A percentile compares a stretch with the other conserved stretches of the same genome.
Evolutionary conservation across 1,140 invertebrate species (phyloP).

Genomic region (Cydia fagiglandana): DNA sequence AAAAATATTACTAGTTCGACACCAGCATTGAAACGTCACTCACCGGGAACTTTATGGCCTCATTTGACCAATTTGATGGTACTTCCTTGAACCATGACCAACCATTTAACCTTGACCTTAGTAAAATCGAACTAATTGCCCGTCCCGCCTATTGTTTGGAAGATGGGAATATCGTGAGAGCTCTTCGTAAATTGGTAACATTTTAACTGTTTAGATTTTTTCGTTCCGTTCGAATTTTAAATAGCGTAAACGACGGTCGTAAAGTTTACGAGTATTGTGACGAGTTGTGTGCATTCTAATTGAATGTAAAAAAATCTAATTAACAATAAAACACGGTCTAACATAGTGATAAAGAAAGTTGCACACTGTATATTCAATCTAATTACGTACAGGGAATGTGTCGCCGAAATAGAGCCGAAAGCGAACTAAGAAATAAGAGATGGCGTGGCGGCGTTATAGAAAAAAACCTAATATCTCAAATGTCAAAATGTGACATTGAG

Average conservation of each 20-base stretch:
- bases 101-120: slow-evolving; percentile 42
- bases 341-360: slow-evolving; percentile 36
- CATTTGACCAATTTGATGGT: slow-evolving; percentile 60
- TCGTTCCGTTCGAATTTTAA: slow-evolving; percentile 57
- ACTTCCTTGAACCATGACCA: slow-evolving; percentile 63
- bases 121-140: slow-evolving; percentile 32
- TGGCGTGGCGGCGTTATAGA: slow-evolving; percentile 71
- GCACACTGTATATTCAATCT: not conserved
- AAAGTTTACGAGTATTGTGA: slow-evolving; percentile 65
- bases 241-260: slow-evolving; percentile 56
- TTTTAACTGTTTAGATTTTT: slow-evolving; percentile 39
- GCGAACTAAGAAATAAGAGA: slow-evolving; percentile 53
- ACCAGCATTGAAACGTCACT: slow-evolving; percentile 59
- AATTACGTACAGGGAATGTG: slow-evolving; percentile 26
- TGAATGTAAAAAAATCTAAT: slow-evolving; percentile 34
- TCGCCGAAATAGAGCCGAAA: slow-evolving; percentile 39
- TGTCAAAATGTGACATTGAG: slow-evolving; percentile 80
- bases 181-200: slow-evolving; percentile 36
- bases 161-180: slow-evolving; percentile 32
- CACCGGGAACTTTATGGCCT: slow-evolving; percentile 64
- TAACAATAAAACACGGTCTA: not conserved
- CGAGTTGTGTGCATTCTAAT: slow-evolving; percentile 62
- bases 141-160: slow-evolving; percentile 19
- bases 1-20: slow-evolving; percentile 67
- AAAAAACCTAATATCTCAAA: slow-evolving; percentile 81